Evolutionary conservation across 2,113 vertebrate genomes (phyloP).

Genomic region (Sprattus sprattus): DNA sequence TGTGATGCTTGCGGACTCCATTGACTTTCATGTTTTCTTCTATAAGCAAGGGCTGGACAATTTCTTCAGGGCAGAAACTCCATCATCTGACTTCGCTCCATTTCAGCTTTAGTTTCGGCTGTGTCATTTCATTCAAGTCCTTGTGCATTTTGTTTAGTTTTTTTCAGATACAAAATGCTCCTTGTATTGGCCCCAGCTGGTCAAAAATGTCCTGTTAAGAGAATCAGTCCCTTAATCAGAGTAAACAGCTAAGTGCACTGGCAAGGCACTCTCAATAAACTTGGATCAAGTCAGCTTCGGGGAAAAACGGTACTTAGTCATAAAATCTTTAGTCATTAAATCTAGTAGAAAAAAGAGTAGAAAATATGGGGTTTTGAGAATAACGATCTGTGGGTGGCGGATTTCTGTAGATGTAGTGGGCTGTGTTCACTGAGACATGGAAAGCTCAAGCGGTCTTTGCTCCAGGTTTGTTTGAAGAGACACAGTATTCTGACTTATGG

Average conservation of each 20-base stretch:
- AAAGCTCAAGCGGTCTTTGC: neutral
- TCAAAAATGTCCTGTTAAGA: neutral
- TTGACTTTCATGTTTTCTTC: constrained; percentile 24
- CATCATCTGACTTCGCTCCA: constrained; percentile 5
- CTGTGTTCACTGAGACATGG: neutral
- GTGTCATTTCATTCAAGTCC: neutral
- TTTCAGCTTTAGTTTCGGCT: neutral
- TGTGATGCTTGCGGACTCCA: neutral
- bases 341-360: too few species aligned
- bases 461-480: constrained; percentile 12
- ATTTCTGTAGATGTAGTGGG: neutral
- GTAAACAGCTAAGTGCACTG: constrained; percentile 29
- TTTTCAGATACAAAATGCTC: neutral
- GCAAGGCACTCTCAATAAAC: neutral
- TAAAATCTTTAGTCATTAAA: neutral
- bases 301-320: neutral
- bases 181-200: neutral
- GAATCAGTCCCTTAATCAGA: constrained; percentile 16
- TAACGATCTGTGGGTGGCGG: neutral
- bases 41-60: constrained; percentile 44
- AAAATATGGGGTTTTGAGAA: neutral
- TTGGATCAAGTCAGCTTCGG: constrained; percentile 8
- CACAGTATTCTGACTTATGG: neutral
- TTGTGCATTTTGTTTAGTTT: neutral
- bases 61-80: constrained; percentile 37